Percentiles rank a stretch among this genome's conserved stretches.
phyloP scores from a whole-genome alignment of 2,113 vertebrate genomes.

The Perognathus longimembris region DNA sequence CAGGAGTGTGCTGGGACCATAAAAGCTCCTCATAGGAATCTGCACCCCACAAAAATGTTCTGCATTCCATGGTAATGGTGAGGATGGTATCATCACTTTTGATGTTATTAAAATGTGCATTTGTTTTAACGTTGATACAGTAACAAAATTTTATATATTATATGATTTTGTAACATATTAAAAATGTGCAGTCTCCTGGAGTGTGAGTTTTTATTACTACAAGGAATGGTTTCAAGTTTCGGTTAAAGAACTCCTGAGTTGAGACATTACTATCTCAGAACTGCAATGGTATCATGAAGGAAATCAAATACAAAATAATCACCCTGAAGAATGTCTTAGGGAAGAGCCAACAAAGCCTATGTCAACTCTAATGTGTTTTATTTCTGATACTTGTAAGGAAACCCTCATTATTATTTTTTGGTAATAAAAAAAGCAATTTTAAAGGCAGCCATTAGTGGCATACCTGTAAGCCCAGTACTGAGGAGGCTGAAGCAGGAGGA shows the following conservation, averaged over 20 bases:
- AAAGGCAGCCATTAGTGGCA: neutral
- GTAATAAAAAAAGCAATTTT: conserved; percentile 7
- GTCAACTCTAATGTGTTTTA: conserved; percentile 6
- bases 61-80: neutral
- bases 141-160: neutral
- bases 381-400: neutral
- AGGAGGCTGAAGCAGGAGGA: too few relatives aligned
- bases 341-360: neutral
- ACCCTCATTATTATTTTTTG: neutral
- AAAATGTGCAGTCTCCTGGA: neutral
- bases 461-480: neutral
- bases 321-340: neutral
- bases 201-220: neutral
- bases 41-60: neutral
- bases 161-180: conserved; percentile 2
- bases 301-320: conserved; percentile 8
- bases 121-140: neutral
- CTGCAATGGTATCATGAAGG: neutral
- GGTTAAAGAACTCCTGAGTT: neutral
- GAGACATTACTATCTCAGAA: neutral
- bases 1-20: too few relatives aligned
- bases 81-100: neutral
- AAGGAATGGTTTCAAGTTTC: conserved; percentile 37
- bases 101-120: neutral
- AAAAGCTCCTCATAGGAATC: neutral